Base-by-base conservation (phyloP, 2,888 invertebrate genomes). In the Rhyacophila evoluta region DNA sequence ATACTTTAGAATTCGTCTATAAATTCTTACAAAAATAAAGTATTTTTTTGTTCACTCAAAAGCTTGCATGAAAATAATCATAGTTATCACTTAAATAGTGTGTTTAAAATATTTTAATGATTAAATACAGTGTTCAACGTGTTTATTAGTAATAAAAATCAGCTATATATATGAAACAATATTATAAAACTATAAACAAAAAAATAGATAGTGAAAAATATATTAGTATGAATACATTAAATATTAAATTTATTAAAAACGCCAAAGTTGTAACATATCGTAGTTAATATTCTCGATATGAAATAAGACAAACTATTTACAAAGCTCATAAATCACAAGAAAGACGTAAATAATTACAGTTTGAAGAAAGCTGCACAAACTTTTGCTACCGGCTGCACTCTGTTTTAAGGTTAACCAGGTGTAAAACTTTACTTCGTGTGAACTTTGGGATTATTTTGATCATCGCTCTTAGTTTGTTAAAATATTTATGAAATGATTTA, bases 331-430 rank as follows among this genome's bases (percentile, higher is more conserved):
- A 55, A 55, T 55, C 19, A 8, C 19, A 55, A 15, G 1, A 15
- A 10, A 55, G 25, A 55, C 55, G 19, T 55, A 55, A 15, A 55
- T 55, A 55, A 55, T 55, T 55, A 55, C 10, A 25, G 25, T 55
- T 55, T 55, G 55, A 55, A 25, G 55, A 55, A 55, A 55, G 19
- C 55, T 55, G 55, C 55, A 55, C 19, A 55, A 55, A 55, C 55
- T 55, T 55, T 41, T 15, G 41, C 41, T 41, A 41, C 19, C 19
- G 15, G 19, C 55, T 55, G 55, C 55, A 55, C 55, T 55, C 55
- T 55, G 25, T 10, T 55, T 55, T 19, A 55, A 25, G 55, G 55
- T 55, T 55, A 55, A 55, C 55, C 19, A 55, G 11, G 55, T 55
- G 55, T 19, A 55, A 55, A 55, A 55, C 55, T 55, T 55, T 55